Conservation (phyloP, 2,797 vertebrate species). For the Ctenochaetus hawaiiensis region DNA sequence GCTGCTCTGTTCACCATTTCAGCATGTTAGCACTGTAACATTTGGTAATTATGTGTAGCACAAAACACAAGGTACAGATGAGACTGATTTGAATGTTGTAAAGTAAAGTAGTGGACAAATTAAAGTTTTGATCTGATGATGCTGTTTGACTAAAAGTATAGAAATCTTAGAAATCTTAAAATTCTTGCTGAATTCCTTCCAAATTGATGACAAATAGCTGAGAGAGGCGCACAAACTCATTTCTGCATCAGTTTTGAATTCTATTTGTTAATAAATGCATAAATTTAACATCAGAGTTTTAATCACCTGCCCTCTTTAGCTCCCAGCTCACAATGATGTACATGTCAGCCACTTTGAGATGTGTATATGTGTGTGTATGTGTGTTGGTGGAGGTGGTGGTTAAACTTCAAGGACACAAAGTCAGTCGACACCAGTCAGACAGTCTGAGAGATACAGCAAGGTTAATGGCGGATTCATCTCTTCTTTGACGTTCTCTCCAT, state of each 20-base stretch:
- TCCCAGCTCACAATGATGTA: slow-evolving; percentile 5
- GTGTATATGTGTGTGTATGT: not conserved
- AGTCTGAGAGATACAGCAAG: slow-evolving; percentile 33
- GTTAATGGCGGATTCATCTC: slow-evolving; percentile 67
- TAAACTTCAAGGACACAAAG: slow-evolving; percentile 53
- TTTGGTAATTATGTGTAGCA: not conserved
- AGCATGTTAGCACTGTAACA: not conserved
- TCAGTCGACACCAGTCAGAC: slow-evolving; percentile 47
- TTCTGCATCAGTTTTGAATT: not conserved
- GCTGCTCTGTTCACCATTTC: not conserved
- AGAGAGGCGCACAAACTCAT: not conserved
- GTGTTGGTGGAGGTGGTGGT: not conserved
- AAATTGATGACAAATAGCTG: not conserved
- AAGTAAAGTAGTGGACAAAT: not conserved
- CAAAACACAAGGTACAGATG: not conserved
- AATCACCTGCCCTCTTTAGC: not conserved
- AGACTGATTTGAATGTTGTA: not conserved
- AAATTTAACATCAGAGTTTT: slow-evolving; percentile 27
- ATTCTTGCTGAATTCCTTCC: too few relatives aligned
- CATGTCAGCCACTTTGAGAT: slow-evolving; percentile 2
- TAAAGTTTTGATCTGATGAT: not conserved
- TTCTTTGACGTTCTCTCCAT: slow-evolving; percentile 64
- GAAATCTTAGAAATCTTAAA: too few relatives aligned
- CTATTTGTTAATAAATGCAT: not conserved
- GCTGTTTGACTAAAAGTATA: not conserved